These are phyloP conservation scores for Cetoscarus ocellatus DNA, from an alignment of 2,797 vertebrate genomes.

Conservation along the genomic window DNA sequence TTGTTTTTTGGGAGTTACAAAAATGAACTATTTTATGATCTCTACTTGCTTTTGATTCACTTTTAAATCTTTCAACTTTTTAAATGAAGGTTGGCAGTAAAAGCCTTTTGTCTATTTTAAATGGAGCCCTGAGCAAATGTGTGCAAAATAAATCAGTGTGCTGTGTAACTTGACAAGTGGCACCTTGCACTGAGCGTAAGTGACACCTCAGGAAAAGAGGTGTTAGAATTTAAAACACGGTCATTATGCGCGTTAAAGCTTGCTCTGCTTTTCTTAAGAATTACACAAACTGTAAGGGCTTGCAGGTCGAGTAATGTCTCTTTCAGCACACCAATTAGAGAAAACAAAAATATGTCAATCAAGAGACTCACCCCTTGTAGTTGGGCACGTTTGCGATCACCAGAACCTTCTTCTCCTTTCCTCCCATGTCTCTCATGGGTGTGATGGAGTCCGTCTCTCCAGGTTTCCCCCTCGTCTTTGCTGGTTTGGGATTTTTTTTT, in stretches of 20 bases:
- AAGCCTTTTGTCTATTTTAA: background rate
- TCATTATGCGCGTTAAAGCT: constrained; percentile 39
- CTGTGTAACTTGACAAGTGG: constrained; percentile 52
- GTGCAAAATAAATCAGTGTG: constrained; percentile 28
- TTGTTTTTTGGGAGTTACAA: background rate
- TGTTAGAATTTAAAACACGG: constrained; percentile 73
- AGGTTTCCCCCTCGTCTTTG: constrained; percentile 80
- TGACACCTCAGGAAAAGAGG: constrained; percentile 50
- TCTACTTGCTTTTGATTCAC: background rate
- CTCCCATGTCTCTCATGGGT: constrained; percentile 85
- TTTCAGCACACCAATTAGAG: background rate
- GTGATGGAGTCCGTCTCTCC: constrained; percentile 41
- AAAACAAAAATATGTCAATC: background rate
- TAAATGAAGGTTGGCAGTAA: no score
- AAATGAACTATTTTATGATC: no score
- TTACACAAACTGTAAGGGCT: constrained; percentile 6
- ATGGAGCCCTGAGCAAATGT: constrained; percentile 1
- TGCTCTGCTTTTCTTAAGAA: constrained; percentile 43
- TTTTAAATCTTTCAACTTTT: background rate
- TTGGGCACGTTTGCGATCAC: constrained; percentile 81
- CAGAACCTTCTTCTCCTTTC: constrained; percentile 89
- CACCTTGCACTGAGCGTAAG: constrained; percentile 57
- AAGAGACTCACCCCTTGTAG: constrained; percentile 85
- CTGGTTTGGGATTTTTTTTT: constrained; percentile 58
- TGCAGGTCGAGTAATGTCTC: background rate